phyloP scores from a whole-genome alignment of 2,888 invertebrate genomes.

The Stenoptilia bipunctidactyla region DNA sequence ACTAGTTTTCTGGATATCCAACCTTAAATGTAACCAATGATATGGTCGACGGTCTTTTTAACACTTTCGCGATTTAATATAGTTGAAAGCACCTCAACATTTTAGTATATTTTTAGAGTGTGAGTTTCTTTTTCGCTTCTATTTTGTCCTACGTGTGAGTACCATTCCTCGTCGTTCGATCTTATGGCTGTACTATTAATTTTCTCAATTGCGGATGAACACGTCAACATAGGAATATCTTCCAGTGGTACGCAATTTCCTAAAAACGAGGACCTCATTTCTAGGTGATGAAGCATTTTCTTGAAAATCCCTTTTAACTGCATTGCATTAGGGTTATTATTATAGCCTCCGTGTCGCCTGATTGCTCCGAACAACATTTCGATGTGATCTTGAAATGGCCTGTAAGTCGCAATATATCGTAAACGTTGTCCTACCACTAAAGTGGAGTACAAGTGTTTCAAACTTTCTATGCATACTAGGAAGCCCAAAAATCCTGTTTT shows the following conservation, averaged over 20 bases:
- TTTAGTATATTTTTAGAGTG: too few species aligned
- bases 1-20: too few species aligned
- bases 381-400: constrained; percentile 8
- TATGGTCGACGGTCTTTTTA: too few species aligned
- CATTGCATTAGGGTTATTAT: constrained; percentile 6
- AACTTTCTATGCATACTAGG: constrained; percentile 5
- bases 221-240: too few species aligned
- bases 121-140: too few species aligned
- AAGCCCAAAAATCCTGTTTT: constrained; percentile 6
- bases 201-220: too few species aligned
- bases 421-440: not conserved
- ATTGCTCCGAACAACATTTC: constrained; percentile 8
- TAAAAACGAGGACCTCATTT: not conserved
- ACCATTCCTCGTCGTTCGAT: too few species aligned
- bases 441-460: not conserved
- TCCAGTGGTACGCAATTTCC: constrained; percentile 4
- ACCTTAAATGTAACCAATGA: too few species aligned
- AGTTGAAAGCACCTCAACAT: too few species aligned
- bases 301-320: constrained; percentile 5
- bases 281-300: constrained; percentile 3
- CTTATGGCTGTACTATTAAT: too few species aligned
- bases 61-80: too few species aligned
- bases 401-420: constrained; percentile 4
- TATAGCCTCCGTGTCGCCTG: constrained; percentile 7
- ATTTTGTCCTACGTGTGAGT: too few species aligned